These are phyloP conservation scores for Naja naja DNA, from an alignment of 2,113 vertebrate genomes.

Conservation along the genomic window DNA sequence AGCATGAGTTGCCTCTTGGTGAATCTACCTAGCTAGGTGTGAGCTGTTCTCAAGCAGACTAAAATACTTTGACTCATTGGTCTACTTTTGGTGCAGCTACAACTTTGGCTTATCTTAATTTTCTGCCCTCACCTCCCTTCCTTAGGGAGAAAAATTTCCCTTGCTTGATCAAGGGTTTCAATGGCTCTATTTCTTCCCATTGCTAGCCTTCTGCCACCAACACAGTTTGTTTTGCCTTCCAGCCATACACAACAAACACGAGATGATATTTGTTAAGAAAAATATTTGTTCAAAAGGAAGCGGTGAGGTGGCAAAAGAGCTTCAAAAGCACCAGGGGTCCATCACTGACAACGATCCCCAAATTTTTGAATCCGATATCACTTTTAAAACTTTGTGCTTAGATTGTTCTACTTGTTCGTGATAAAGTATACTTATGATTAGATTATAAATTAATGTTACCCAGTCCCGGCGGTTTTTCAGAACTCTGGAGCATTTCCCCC, in stretches of 20 bases:
- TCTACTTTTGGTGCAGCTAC: not conserved
- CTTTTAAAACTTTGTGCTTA: conserved; percentile 45
- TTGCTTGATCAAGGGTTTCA: not conserved
- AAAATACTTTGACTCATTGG: not conserved
- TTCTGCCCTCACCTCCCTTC: not conserved
- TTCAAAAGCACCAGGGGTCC: not conserved
- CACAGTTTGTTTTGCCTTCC: not conserved
- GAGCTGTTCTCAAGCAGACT: not conserved
- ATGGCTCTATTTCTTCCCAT: not conserved
- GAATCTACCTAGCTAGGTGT: not conserved
- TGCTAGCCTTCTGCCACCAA: not conserved
- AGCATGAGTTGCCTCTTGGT: not conserved
- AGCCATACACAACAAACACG: not conserved
- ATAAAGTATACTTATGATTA: conserved; percentile 58
- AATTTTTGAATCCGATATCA: not conserved
- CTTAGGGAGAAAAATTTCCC: not conserved
- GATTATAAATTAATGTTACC: conserved; percentile 55
- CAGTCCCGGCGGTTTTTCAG: conserved; percentile 45
- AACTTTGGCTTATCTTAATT: not conserved
- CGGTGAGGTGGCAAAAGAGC: not conserved
- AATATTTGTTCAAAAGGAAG: not conserved
- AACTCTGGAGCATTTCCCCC: conserved; percentile 35
- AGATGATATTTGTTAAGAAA: not conserved
- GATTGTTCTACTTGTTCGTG: conserved; percentile 33
- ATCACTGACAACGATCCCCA: not conserved